Percentiles rank a stretch among this genome's conserved stretches.
Evolutionary conservation across 2,797 vertebrate species (phyloP).

Genomic region (Tapera naevia): DNA sequence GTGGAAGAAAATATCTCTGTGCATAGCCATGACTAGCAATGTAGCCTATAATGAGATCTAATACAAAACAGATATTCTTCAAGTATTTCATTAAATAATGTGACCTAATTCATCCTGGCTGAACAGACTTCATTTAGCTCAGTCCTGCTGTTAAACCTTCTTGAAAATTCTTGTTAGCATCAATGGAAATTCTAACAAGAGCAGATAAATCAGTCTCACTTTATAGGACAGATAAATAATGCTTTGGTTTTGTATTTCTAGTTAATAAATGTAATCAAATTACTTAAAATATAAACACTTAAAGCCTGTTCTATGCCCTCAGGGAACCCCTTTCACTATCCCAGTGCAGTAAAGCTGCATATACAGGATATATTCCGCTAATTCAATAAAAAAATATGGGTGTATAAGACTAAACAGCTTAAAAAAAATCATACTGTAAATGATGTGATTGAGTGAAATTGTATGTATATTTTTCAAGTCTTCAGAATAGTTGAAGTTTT

Average conservation of each 20-base stretch:
- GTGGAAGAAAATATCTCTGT: not conserved
- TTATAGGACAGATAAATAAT: conserved; percentile 24
- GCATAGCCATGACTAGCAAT: not conserved
- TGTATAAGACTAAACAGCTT: conserved; percentile 63
- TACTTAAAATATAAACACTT: conserved; percentile 24
- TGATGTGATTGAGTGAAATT: conserved; percentile 55
- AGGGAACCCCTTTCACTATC: conserved; percentile 64
- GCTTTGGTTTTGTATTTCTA: conserved; percentile 25
- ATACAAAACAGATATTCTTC: conserved; percentile 37
- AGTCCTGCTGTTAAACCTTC: not conserved
- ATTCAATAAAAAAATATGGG: conserved; percentile 50
- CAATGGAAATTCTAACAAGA: conserved; percentile 3
- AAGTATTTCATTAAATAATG: conserved; percentile 48
- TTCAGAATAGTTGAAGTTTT: conserved; percentile 69
- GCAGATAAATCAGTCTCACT: conserved; percentile 2
- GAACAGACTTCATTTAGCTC: conserved; percentile 15
- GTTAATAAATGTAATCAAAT: conserved; percentile 29
- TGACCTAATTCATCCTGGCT: conserved; percentile 27
- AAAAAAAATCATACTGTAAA: conserved; percentile 64
- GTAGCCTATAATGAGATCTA: not conserved
- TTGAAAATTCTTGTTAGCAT: conserved; percentile 11
- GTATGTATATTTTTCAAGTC: conserved; percentile 70
- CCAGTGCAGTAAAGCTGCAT: conserved; percentile 53
- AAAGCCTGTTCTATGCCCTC: conserved; percentile 71
- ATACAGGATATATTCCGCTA: conserved; percentile 59